These are phyloP conservation scores for Gopherus evgoodei DNA, from an alignment of 2,113 vertebrate genomes.

Conservation along the genomic window DNA sequence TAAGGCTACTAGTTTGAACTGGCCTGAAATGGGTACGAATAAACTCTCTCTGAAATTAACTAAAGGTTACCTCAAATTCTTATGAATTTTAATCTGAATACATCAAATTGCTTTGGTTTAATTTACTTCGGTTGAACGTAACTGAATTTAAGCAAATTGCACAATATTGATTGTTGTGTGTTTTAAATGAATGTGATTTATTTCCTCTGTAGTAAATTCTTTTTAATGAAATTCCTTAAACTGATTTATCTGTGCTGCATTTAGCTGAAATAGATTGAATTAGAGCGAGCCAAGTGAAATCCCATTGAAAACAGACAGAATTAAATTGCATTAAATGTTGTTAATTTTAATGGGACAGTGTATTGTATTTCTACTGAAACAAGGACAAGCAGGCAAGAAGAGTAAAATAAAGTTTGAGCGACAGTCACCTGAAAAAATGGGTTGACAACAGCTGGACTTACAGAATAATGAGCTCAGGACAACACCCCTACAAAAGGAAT, in stretches of 20 bases:
- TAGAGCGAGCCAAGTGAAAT: conserved; percentile 36
- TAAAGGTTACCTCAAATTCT: conserved; percentile 40
- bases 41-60: conserved; percentile 42
- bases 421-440: neutral
- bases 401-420: neutral
- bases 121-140: conserved; percentile 41
- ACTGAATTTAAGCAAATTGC: conserved; percentile 60
- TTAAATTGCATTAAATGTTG: conserved; percentile 44
- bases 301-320: conserved; percentile 26
- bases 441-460: neutral
- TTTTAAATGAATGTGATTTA: conserved; percentile 33
- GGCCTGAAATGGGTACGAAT: conserved; percentile 31
- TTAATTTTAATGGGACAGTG: conserved; percentile 43
- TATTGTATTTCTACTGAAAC: conserved; percentile 32
- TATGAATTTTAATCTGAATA: conserved; percentile 56
- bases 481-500: neutral
- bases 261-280: conserved; percentile 59
- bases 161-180: conserved; percentile 44
- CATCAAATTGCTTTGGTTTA: conserved; percentile 40
- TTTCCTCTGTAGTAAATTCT: conserved; percentile 59
- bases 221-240: conserved; percentile 68
- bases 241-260: conserved; percentile 47
- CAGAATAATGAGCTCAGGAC: neutral
- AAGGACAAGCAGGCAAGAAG: neutral
- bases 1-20: conserved; percentile 4